These are phyloP conservation scores for Hydrolagus colliei DNA, from an alignment of 2,797 vertebrate genomes.

Conservation along the genomic window DNA sequence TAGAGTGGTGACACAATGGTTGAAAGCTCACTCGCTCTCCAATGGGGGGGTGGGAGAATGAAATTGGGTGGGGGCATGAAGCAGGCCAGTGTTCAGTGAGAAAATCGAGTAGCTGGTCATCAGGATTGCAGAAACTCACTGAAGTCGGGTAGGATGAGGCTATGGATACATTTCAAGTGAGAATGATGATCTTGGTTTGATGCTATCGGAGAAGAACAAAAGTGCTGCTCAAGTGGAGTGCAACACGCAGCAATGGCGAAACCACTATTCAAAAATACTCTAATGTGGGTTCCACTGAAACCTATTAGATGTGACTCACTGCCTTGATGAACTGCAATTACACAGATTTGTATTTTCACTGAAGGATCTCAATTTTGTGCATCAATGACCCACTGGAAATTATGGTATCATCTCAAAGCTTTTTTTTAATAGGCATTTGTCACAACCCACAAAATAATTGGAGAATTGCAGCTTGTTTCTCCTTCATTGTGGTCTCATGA, in stretches of 20 bases:
- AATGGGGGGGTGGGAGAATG: no score
- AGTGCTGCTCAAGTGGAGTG: background rate
- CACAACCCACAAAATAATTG: conserved; percentile 36
- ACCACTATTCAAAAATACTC: conserved; percentile 31
- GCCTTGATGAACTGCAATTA: conserved; percentile 34
- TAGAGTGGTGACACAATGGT: no score
- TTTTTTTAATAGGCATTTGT: conserved; percentile 33
- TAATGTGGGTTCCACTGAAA: conserved; percentile 21
- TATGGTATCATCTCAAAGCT: conserved; percentile 32
- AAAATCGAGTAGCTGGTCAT: no score
- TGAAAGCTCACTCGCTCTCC: no score
- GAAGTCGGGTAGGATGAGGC: no score
- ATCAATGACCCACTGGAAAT: conserved; percentile 38
- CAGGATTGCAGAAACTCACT: no score
- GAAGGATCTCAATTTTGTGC: conserved; percentile 34
- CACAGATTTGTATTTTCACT: conserved; percentile 31
- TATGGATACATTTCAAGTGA: no score
- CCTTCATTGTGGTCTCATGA: background rate
- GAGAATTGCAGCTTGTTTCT: conserved; percentile 3
- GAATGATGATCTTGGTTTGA: no score
- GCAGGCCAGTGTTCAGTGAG: no score
- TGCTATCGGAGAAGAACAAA: background rate
- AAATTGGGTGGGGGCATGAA: no score
- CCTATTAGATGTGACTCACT: conserved; percentile 34
- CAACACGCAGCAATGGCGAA: conserved; percentile 28